Evolutionary conservation across 2,888 invertebrate species (phyloP).

Genomic region (Sesamia inferens): DNA sequence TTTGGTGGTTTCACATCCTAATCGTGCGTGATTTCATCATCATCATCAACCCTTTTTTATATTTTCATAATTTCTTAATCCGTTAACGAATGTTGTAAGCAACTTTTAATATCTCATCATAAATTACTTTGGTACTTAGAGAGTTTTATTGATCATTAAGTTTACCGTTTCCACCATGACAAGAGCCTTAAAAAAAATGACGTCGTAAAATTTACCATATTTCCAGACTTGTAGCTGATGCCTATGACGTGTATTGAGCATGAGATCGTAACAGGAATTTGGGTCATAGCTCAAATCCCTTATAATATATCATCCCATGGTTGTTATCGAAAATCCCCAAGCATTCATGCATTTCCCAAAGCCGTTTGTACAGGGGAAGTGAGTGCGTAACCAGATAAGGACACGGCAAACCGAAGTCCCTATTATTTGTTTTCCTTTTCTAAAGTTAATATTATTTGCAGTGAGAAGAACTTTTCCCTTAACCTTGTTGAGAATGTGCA

Average conservation of each 20-base stretch:
- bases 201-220: conserved; percentile 31
- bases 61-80: conserved; percentile 6
- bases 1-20: not conserved
- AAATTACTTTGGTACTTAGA: conserved; percentile 25
- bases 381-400: conserved; percentile 58
- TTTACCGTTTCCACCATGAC: conserved; percentile 16
- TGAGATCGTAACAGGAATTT: conserved; percentile 20
- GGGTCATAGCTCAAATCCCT: conserved; percentile 30
- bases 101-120: conserved; percentile 22
- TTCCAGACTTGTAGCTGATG: conserved; percentile 33
- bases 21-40: not conserved
- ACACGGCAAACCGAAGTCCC: conserved; percentile 19
- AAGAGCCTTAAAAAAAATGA: conserved; percentile 33
- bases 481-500: conserved; percentile 45
- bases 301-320: conserved; percentile 28
- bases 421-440: conserved; percentile 57
- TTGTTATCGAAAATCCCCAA: conserved; percentile 50
- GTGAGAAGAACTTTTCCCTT: conserved; percentile 15
- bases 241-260: conserved; percentile 21
- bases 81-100: conserved; percentile 4
- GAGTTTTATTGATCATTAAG: conserved; percentile 42
- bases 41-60: no score
- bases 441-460: conserved; percentile 48
- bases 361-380: conserved; percentile 47
- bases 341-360: conserved; percentile 33